Evolutionary conservation across 2,113 vertebrate genomes (phyloP), one percentile per base, ranked within the genome.

Genomic region (Tympanuchus pallidicinctus): DNA sequence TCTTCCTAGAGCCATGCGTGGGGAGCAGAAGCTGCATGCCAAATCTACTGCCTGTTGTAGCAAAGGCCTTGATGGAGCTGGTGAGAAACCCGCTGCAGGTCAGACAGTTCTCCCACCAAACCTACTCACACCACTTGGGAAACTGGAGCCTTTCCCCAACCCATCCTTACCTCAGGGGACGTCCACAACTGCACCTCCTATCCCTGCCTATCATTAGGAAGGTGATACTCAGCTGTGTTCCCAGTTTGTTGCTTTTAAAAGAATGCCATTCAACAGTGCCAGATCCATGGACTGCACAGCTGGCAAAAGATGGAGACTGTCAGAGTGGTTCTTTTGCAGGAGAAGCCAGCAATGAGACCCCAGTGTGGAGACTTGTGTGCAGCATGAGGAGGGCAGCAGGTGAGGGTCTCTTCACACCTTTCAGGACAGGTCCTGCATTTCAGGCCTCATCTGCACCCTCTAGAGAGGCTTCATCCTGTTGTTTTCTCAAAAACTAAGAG

Each of bases 11-110:
- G 52, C 94, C 96, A 96, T 95, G 96, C 92, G 1, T 85, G 81
- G 60, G 82, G 92, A 96, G 96, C 92, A 91, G 87, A 96, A 93
- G 96, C 94, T 60, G 87, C 94, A 95, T 94, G 96, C 94, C 94
- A 93, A 94, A 74, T 40, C 91, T 82, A 74, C 89, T 91, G 95
- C 82, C 82, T 91, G 89, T 72, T 4, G 32, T 85, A 94, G 96
- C 96, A 88, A 96, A 91, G 80, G 89, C 75, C 84, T 91, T 8
- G 8, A 88, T 94, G 96, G 93, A 92, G 77, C 42, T 2, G 9
- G 89, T 92, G 87, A 93, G 96, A 77, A 91, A 88, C 88, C 85
- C 63, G 73, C 85, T 77, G 84, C 88, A 94, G 86, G 89, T 93
- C 79, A 94, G 90, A 94, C 82, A 93, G 95, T 54, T 88, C 45